Evolutionary conservation across 2,797 vertebrate genomes (phyloP).

Genomic region (Cheirogaleus major): DNA sequence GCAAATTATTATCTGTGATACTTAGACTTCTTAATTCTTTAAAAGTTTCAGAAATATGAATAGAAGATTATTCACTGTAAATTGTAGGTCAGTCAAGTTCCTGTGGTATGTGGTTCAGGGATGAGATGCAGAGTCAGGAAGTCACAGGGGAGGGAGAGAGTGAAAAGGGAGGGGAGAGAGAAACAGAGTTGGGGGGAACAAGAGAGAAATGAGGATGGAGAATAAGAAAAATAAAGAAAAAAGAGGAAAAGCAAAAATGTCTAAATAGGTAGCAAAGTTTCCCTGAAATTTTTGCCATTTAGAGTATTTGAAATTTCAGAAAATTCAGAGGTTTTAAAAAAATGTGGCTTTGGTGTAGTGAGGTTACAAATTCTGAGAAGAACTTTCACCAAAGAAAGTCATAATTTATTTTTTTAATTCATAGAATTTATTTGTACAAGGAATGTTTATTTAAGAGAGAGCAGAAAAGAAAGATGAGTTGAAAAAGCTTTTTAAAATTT

Average conservation of each 20-base stretch:
- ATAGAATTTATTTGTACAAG: neutral
- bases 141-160: neutral
- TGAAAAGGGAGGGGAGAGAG: accelerated
- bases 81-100: neutral
- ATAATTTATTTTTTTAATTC: neutral
- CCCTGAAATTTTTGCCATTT: neutral
- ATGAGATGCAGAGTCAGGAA: neutral
- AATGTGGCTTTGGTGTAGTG: neutral
- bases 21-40: neutral
- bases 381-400: neutral
- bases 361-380: neutral
- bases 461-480: neutral
- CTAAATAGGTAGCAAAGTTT: neutral
- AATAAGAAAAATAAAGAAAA: neutral
- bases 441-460: neutral
- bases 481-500: neutral
- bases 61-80: neutral
- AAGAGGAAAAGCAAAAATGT: neutral
- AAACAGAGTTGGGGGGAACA: neutral
- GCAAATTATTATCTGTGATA: neutral
- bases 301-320: neutral
- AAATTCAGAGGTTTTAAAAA: neutral
- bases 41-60: neutral
- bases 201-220: neutral
- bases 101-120: neutral